Evolutionary conservation across 2,113 vertebrate species (phyloP).

Genomic region (Nipponia nippon): DNA sequence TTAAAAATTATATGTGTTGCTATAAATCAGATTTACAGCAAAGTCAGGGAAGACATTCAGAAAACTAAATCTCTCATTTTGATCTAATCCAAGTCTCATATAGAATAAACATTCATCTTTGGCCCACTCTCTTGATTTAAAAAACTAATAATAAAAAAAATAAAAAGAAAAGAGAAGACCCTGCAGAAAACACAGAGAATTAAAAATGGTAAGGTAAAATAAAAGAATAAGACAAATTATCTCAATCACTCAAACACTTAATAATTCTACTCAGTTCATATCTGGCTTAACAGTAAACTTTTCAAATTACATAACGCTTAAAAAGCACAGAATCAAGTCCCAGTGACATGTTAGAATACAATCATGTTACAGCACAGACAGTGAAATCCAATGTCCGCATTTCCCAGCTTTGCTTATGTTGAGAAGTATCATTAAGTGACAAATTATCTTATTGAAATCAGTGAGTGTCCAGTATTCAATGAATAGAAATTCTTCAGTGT

Average conservation of each 20-base stretch:
- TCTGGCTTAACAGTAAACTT: background rate
- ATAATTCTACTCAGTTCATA: background rate
- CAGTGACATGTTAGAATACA: background rate
- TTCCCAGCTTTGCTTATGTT: background rate
- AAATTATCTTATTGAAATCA: background rate
- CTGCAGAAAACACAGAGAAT: background rate
- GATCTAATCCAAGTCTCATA: background rate
- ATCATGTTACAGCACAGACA: background rate
- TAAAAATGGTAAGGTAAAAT: background rate
- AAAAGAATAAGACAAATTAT: background rate
- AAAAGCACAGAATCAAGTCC: slow-evolving; percentile 6
- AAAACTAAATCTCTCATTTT: background rate
- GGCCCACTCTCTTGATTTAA: background rate
- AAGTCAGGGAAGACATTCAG: background rate
- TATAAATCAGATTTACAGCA: slow-evolving; percentile 36
- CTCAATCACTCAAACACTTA: background rate
- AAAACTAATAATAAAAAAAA: background rate
- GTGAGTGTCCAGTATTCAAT: background rate
- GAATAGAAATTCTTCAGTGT: background rate
- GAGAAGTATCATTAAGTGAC: background rate
- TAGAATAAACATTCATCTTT: background rate
- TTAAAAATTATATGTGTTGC: background rate
- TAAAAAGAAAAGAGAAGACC: background rate
- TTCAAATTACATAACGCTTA: background rate
- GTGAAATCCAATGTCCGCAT: background rate